Evolutionary conservation across 2,797 vertebrate species (phyloP).

Genomic region (Sitta carolinensis): DNA sequence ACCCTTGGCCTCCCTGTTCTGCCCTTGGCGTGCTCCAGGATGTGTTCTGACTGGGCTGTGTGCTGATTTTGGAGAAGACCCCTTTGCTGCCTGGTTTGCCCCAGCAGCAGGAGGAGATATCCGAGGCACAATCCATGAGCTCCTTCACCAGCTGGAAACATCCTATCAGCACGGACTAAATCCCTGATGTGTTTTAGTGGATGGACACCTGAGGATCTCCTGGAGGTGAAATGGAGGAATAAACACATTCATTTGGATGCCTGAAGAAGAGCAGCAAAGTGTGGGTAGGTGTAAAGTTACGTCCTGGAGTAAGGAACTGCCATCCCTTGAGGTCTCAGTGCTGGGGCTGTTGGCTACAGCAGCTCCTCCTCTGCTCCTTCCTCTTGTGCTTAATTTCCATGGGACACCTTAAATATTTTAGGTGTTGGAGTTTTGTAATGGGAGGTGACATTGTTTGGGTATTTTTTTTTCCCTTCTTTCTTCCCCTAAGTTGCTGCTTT

Average conservation of each 20-base stretch:
- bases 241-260: neutral
- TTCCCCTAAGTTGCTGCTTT: neutral
- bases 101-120: neutral
- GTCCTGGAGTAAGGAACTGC: neutral
- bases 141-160: neutral
- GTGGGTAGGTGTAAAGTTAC: neutral
- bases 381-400: neutral
- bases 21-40: neutral
- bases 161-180: neutral
- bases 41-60: neutral
- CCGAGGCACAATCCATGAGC: neutral
- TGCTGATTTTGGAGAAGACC: neutral
- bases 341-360: neutral
- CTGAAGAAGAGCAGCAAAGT: neutral
- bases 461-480: neutral
- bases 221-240: neutral
- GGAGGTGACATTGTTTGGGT: neutral
- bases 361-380: neutral
- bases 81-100: neutral
- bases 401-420: neutral
- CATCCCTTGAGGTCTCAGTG: fast-evolving
- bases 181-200: neutral
- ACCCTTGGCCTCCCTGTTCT: neutral
- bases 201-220: neutral
- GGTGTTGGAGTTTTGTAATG: neutral